Percentiles rank a stretch among this genome's conserved stretches.
Conservation (phyloP, 2,888 invertebrate species). For the Pediacus dermestoides region DNA sequence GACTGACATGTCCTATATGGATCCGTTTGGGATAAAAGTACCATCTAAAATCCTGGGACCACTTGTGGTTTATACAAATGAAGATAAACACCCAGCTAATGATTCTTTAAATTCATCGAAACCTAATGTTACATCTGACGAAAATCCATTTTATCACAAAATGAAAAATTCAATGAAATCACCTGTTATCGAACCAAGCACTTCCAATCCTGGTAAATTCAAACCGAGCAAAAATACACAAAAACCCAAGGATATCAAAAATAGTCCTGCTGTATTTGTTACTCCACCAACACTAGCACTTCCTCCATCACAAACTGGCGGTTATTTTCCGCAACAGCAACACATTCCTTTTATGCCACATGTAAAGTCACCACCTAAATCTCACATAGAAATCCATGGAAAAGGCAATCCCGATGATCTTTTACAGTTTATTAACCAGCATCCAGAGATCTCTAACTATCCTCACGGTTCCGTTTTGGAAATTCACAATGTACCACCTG, state of each 20-base stretch:
- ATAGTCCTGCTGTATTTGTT: conserved; percentile 26
- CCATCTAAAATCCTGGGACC: conserved; percentile 46
- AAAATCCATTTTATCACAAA: conserved; percentile 37
- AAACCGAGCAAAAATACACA: conserved; percentile 6
- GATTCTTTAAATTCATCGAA: conserved; percentile 18
- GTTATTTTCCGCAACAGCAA: conserved; percentile 3
- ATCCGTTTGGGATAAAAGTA: conserved; percentile 29
- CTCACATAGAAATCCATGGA: conserved; percentile 36
- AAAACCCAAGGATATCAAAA: conserved; percentile 28
- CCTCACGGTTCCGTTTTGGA: conserved; percentile 48
- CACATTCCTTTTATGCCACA: conserved; percentile 15
- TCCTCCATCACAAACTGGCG: conserved; percentile 13
- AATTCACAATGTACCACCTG: conserved; percentile 39
- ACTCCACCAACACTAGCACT: conserved; percentile 24
- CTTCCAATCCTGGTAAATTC: background rate
- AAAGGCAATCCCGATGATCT: conserved; percentile 44
- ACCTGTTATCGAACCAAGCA: background rate
- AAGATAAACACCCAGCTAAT: conserved; percentile 24
- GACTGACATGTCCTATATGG: conserved; percentile 23
- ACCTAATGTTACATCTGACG: conserved; percentile 25
- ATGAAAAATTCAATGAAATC: conserved; percentile 3
- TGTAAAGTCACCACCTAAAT: conserved; percentile 17
- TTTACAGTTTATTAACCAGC: conserved; percentile 46
- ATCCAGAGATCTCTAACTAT: conserved; percentile 47
- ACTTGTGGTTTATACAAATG: conserved; percentile 42